Base-by-base conservation (phyloP, 2,888 invertebrate genomes). In the Hypomecis atomaria region DNA sequence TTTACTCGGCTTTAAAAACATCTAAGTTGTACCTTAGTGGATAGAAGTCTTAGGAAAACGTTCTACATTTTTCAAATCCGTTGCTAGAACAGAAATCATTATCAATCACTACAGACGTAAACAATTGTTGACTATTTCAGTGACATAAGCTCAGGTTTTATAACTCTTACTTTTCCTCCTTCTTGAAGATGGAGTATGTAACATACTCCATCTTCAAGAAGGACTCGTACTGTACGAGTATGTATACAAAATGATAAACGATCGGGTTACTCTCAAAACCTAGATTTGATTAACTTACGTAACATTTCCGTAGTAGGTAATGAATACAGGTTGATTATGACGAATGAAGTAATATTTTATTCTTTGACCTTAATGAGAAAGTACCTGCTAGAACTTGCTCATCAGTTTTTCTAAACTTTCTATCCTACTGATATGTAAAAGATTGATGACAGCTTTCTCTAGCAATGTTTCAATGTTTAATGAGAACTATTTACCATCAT, bases 291-390 rank as follows among this genome's bases (percentile, higher is more conserved):
- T n/a, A 33, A 57, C 36, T 58, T 56, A 55, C 55, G 37, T 55
- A 55, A 55, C 55, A 34, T 54, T 36, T 54, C 8, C 11, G 13
- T 55, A 23, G 23, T 45, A 23, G 37, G 6, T 10, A 5, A 38
- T 34, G 50, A 48, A 49, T 40, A 48, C 36, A 49, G 10, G 5
- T 48, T 61, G 36, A 55, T 61, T 48, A 10, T 36, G 59, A 59
- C 40, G 10, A 53, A 59, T 53, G 45, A 13, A 47, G 8, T 33
- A 13, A 37, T 40, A 33, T 53, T 36, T 3, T 40, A n/a, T 34
- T 23, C n/a, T 37, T 6, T 59, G 53, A 40, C 59, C 53, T 59
- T 47, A 59, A 53, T 59, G 53, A 53, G 52, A 52, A 59, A 52
- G 37, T 52, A 45, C 10, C 4, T 34, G 11, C 42, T 7, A 7